phyloP scores from a whole-genome alignment of 2,888 invertebrate species.

The Oligia latruncula region DNA sequence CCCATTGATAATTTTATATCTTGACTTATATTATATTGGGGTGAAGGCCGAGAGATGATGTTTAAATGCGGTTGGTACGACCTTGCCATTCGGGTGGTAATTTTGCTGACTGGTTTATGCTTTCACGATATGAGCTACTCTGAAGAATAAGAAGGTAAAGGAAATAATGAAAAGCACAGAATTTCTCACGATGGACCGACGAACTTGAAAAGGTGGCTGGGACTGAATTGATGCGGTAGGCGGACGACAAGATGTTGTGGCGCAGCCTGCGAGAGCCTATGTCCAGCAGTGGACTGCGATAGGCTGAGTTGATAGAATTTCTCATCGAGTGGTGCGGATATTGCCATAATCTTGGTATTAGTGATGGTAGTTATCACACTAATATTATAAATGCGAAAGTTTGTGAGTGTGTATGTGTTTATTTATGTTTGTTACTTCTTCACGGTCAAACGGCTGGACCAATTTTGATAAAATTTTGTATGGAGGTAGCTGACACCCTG shows the following conservation, averaged over 20 bases:
- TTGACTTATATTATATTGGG: conserved; percentile 11
- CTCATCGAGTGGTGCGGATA: background rate
- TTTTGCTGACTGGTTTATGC: background rate
- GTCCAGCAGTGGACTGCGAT: background rate
- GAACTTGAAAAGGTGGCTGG: background rate
- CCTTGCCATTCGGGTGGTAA: conserved; percentile 1
- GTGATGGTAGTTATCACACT: background rate
- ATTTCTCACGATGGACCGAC: background rate
- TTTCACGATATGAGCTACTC: background rate
- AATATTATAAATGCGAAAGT: background rate
- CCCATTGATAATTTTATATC: conserved; percentile 29
- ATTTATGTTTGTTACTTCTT: too few species aligned
- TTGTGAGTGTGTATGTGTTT: too few species aligned
- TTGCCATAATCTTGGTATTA: conserved; percentile 5
- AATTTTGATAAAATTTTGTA: too few species aligned
- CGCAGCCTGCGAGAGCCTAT: background rate
- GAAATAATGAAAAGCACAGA: background rate
- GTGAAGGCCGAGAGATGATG: background rate
- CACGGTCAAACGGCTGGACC: too few species aligned
- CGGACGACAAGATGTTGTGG: background rate
- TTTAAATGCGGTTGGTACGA: background rate
- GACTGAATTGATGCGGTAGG: background rate
- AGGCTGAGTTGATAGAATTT: background rate
- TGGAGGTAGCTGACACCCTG: too few species aligned
- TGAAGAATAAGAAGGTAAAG: background rate